Base-by-base conservation (phyloP, 53 echinoderm and acorn worm genomes). In the Holothuria leucospilota region DNA sequence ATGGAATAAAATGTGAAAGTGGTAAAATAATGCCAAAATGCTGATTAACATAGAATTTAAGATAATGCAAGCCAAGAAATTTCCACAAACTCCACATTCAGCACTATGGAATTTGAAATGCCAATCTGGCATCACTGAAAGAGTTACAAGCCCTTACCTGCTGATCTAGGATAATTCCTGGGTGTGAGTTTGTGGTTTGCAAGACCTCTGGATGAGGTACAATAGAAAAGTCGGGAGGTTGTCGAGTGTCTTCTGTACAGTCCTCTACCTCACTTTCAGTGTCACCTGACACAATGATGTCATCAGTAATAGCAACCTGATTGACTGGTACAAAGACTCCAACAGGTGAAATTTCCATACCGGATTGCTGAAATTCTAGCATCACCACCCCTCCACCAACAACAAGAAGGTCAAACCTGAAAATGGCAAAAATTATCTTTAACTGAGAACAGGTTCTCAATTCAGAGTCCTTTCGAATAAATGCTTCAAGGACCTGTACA, bases 391-490 rank as follows among this genome's bases (percentile, higher is more conserved):
- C 95, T 14, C 98, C 93, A 62, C 98, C 96, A 5, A 62, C 63
- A 20, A 97, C 92, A 64, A 97, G 85, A 83, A 97, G 68, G 73
- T 97, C 98, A 91, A 91, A 97, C 95, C 98, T 97, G 63, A 24
- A 56, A 56, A 56, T 56, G 56, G 18, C 49, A 49, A 56, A 56
- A 56, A 26, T 29, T 30, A 10, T 42, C 56, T 49, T 53, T 20
- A 26, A 25, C 0, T 20, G 11, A 46, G 29, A 42, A 56, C 0
- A 18, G 16, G 15, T 16, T 56, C 16, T 56, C 15, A 13, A 6
- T 52, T 52, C 9, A 52, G 52, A 52, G 9, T 11, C 15, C 15
- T 14, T 56, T 18, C 18, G 0, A 16, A 56, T 9, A 56, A 9
- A 56, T 16, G 6, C 3, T 56, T 15, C 12, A 5, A 56, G 18